Conservation (phyloP, 2,888 invertebrate species). For the Tholera decimalis region DNA sequence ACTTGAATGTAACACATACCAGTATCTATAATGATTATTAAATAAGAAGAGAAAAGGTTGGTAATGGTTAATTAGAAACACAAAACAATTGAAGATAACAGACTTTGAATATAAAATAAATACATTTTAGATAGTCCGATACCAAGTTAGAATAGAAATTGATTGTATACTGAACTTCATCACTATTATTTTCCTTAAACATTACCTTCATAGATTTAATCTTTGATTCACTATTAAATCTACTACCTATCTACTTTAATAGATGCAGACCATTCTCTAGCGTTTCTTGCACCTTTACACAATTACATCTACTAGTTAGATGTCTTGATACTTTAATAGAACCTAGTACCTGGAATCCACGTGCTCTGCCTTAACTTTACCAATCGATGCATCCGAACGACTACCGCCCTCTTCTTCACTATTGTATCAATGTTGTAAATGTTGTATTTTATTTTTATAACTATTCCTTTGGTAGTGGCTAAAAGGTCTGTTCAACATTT, state of each 20-base stretch:
- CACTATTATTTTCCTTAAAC: conserved; percentile 49
- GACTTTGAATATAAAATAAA: conserved; percentile 17
- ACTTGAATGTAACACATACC: not conserved
- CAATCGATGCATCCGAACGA: conserved; percentile 86
- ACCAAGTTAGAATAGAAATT: conserved; percentile 58
- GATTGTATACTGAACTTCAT: conserved; percentile 48
- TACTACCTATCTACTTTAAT: conserved; percentile 66
- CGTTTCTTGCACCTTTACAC: conserved; percentile 78
- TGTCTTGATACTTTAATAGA: conserved; percentile 61
- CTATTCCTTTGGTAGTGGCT: conserved; percentile 67
- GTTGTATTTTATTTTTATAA: conserved; percentile 66
- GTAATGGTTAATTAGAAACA: conserved; percentile 28
- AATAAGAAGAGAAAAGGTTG: conserved; percentile 45
- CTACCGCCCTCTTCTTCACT: conserved; percentile 91
- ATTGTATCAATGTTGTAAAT: conserved; percentile 90
- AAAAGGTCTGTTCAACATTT: conserved; percentile 65
- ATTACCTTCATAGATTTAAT: conserved; percentile 64
- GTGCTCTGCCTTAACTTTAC: conserved; percentile 73
- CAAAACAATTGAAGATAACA: conserved; percentile 20
- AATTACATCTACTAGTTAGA: conserved; percentile 69
- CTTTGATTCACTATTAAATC: conserved; percentile 65
- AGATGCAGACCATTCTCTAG: conserved; percentile 79
- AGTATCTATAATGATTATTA: conserved; percentile 7
- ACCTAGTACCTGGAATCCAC: conserved; percentile 64
- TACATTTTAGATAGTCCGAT: conserved; percentile 40